Evolutionary conservation across 2,888 invertebrate genomes (phyloP).

Genomic region (Callyntrura guangdongensis): DNA sequence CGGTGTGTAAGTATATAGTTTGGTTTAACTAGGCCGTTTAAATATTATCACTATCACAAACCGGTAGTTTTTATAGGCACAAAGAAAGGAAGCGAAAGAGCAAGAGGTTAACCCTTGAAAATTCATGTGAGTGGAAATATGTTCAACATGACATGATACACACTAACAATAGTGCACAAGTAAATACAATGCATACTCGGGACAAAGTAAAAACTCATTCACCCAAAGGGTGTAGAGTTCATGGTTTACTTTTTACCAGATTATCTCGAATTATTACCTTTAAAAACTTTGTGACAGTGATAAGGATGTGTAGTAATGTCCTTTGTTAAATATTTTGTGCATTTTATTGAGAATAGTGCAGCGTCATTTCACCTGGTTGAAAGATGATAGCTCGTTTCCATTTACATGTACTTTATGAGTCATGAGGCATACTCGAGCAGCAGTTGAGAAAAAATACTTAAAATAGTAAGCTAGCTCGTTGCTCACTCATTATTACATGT

Average conservation of each 20-base stretch:
- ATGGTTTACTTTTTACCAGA: constrained; percentile 3
- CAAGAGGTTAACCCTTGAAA: constrained; percentile 56
- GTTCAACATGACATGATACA: constrained; percentile 61
- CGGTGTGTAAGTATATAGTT: no score
- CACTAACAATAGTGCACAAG: background rate
- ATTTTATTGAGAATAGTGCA: constrained; percentile 9
- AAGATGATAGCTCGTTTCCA: constrained; percentile 73
- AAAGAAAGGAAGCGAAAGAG: constrained; percentile 28
- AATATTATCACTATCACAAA: background rate
- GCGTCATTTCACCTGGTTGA: constrained; percentile 66
- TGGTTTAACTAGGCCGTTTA: background rate
- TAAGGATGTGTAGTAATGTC: constrained; percentile 6
- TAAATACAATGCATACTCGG: background rate
- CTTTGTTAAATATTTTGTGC: background rate
- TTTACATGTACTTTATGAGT: constrained; percentile 3
- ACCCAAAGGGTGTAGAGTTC: constrained; percentile 19
- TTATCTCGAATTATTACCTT: background rate
- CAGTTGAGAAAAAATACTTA: background rate
- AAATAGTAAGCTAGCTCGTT: background rate
- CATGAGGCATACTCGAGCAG: background rate
- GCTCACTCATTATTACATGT: background rate
- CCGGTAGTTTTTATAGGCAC: constrained; percentile 38
- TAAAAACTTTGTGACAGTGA: constrained; percentile 41
- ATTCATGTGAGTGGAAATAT: constrained; percentile 35
- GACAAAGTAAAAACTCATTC: background rate